Base-by-base conservation (phyloP, 2,113 vertebrate species). In the Oxyura jamaicensis region DNA sequence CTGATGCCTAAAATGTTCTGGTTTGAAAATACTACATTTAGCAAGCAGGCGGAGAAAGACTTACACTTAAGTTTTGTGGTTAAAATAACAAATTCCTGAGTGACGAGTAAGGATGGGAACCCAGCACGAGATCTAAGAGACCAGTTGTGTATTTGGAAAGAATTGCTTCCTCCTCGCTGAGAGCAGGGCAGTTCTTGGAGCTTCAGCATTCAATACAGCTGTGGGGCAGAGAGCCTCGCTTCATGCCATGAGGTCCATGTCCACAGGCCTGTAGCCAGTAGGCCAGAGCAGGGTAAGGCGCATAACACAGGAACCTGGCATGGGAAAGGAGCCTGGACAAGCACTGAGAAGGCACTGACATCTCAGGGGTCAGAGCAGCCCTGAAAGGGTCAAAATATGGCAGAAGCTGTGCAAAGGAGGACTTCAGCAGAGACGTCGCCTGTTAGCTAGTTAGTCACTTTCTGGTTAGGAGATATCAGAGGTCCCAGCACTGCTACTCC, bases 201-300 rank as follows among this genome's bases (percentile, higher is more conserved):
- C 55, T 56, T 33, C 39, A 50, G 15, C 11, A 23, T 29, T 36
- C 23, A 72, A 36, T 31, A 13, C 0, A 6, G 60, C 41, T 1
- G 0, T 31, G 41, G n/a, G 33, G 4, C 9, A 44, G 0, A 0
- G 11, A 9, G 8, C 11, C 15, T 3, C 1, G 2, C 18, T 18
- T 21, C 1, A 1, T 63, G n/a, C 28, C 56, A 44, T 26, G 20
- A 5, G 15, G 20, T 48, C 63, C 10, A 3, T 1, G 2, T 29
- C 14, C 8, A 17, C 50, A 41, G 2, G 29, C 22, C 20, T 21
- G 28, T 17, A 13, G 2, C 14, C 50, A 62, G 39, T 31, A 50
- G 56, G 36, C 17, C 52, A 46, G 28, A 22, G 26, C n/a, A 73
- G 48, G 11, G 4, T 0, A 5, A 5, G 10, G 48, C 58, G 52